phyloP scores from a whole-genome alignment of 2,888 invertebrate genomes.

The Lycocerus yunnanus region DNA sequence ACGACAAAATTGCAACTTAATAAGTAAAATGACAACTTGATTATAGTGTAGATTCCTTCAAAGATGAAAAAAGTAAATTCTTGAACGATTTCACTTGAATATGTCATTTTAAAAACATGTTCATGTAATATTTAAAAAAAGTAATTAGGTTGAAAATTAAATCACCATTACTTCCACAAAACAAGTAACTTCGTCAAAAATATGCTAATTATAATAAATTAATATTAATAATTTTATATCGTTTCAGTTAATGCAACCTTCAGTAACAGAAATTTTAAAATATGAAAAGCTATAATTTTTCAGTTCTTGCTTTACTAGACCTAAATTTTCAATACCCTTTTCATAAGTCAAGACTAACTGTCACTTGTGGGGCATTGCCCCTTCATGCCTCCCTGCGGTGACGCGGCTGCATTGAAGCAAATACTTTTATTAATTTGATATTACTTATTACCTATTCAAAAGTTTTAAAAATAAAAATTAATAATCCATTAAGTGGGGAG shows the following conservation, averaged over 20 bases:
- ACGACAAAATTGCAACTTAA: constrained; percentile 1
- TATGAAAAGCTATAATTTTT: too few species aligned
- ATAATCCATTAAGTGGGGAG: too few species aligned
- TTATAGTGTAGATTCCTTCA: constrained; percentile 3
- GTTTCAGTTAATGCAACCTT: too few species aligned
- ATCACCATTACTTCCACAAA: background rate
- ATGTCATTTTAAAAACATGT: background rate
- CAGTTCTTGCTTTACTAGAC: too few species aligned
- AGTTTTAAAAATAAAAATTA: background rate
- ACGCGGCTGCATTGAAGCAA: background rate
- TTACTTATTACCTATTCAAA: background rate
- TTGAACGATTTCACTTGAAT: background rate
- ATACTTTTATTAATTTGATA: background rate
- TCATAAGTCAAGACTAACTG: background rate
- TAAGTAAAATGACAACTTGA: constrained; percentile 8
- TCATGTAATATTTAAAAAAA: background rate
- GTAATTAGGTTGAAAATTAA: background rate
- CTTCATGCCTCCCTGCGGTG: background rate
- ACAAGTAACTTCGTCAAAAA: background rate
- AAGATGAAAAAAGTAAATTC: background rate
- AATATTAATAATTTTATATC: background rate
- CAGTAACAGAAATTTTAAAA: too few species aligned
- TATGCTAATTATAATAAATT: background rate
- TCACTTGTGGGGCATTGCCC: background rate
- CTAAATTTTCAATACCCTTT: background rate